Evolutionary conservation across 2,888 invertebrate genomes (phyloP).

Genomic region (Platerodrilus igneus): DNA sequence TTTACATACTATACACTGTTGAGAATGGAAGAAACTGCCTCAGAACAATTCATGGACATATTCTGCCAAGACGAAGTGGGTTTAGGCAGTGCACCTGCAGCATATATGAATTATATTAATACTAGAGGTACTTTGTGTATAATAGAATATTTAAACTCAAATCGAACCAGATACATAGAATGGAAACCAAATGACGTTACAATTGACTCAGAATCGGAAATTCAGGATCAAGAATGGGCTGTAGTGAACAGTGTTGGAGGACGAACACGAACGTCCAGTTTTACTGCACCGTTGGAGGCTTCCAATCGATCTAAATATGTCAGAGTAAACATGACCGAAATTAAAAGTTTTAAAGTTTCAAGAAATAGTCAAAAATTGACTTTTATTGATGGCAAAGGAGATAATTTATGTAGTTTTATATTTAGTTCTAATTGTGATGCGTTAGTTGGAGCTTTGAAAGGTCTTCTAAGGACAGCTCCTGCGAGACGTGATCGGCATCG

Average conservation of each 20-base stretch:
- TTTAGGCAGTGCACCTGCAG: slow-evolving; percentile 60
- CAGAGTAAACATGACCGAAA: slow-evolving; percentile 57
- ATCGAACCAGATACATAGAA: slow-evolving; percentile 58
- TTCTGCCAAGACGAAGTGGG: slow-evolving; percentile 78
- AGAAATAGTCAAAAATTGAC: slow-evolving; percentile 55
- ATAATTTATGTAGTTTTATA: slow-evolving; percentile 74
- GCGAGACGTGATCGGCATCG: slow-evolving; percentile 68
- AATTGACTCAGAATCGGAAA: slow-evolving; percentile 70
- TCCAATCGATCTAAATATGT: slow-evolving; percentile 50
- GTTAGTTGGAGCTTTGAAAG: slow-evolving; percentile 61
- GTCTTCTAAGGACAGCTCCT: slow-evolving; percentile 60
- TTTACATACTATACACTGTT: neutral
- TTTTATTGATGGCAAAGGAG: slow-evolving; percentile 66
- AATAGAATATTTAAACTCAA: slow-evolving; percentile 55
- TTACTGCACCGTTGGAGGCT: slow-evolving; percentile 48
- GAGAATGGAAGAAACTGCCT: slow-evolving; percentile 35
- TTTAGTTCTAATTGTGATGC: slow-evolving; percentile 83
- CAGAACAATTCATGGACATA: slow-evolving; percentile 52
- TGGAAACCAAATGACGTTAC: slow-evolving; percentile 80
- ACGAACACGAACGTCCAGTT: slow-evolving; percentile 58
- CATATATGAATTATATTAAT: slow-evolving; percentile 54
- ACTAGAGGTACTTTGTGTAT: slow-evolving; percentile 63
- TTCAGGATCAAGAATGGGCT: slow-evolving; percentile 81
- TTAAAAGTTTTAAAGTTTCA: slow-evolving; percentile 61
- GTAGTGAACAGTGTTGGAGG: slow-evolving; percentile 72